Conservation (phyloP, 2,113 vertebrate species). For the Colinus virginianus region DNA sequence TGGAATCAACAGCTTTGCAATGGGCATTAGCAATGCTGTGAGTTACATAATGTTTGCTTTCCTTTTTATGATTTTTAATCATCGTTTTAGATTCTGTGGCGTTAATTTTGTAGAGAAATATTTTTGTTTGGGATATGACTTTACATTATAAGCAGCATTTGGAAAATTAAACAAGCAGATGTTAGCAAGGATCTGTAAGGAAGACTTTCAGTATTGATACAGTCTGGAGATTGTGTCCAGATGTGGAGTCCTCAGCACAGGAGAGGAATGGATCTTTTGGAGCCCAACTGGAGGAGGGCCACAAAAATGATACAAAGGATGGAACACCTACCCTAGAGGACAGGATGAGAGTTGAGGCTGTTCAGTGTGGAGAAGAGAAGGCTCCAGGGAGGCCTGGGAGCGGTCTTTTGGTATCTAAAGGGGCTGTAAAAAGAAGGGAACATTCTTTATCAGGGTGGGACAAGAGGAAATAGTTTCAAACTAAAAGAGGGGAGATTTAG, state of each 20-base stretch:
- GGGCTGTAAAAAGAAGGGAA: too few relatives aligned
- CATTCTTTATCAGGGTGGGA: too few relatives aligned
- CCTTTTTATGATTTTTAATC: background rate
- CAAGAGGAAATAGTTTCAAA: too few relatives aligned
- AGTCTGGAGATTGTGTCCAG: background rate
- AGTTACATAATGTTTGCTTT: background rate
- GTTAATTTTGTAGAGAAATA: conserved; percentile 29
- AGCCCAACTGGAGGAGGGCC: background rate
- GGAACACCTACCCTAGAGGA: too few relatives aligned
- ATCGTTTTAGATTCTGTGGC: background rate
- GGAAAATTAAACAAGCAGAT: conserved; percentile 55
- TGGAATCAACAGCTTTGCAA: background rate
- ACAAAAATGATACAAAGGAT: background rate
- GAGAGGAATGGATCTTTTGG: background rate
- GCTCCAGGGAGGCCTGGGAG: too few relatives aligned
- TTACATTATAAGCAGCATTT: conserved; percentile 28
- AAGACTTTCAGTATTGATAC: background rate
- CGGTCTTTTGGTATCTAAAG: too few relatives aligned
- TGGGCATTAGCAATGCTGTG: background rate
- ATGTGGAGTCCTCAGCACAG: background rate
- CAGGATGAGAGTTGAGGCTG: too few relatives aligned
- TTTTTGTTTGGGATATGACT: conserved; percentile 48
- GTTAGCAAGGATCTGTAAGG: conserved; percentile 20
- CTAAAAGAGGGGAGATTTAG: too few relatives aligned
- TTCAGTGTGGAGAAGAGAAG: too few relatives aligned